Base-by-base conservation (phyloP, 2,113 vertebrate species). In the Hemiprocne comata region DNA sequence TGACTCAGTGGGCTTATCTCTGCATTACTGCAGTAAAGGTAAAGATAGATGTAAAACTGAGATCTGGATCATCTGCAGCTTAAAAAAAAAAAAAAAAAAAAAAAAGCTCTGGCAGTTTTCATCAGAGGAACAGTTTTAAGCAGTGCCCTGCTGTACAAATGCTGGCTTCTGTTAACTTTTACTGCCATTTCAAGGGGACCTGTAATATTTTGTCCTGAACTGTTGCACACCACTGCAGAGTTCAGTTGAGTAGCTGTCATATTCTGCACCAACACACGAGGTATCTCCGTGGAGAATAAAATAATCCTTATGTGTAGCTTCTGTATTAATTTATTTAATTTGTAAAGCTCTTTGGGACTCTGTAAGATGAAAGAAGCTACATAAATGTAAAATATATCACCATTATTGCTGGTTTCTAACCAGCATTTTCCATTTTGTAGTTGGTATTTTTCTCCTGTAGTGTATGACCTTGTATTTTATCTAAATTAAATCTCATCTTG, bases 401-500 rank as follows among this genome's bases (percentile, higher is more conserved):
- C 50, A 73, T 94, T 96, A 96, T 82, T 95, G 64, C 92, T 92
- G 74, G 87, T 91, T 97, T 92, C 94, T 93, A 93, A 94, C 82
- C 80, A 94, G 90, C 71, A 88, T 95, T 89, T 96, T 84, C 91
- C 74, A 94, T 97, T 96, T 94, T 83, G 74, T 83, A 96, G 76
- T 79, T 87, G 48, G 85, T 83, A 90, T 96, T 96, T 96, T 93
- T 81, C 85, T 88, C 93, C 62, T 60, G 72, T 91, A 93, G 94
- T 93, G 91, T 96, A 96, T 89, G 95, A 96, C 96, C 95, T 97
- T 97, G 95, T 96, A 93, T 97, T 97, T 97, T 97, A 97, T 97
- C 97, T 96, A 97, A 97, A 97, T 97, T 97, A 97, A 97, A 97
- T 97, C 96, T 97, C 97, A 93, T 96, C 96, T 95, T 96, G 96